These are phyloP conservation scores for Cosmia pyralina DNA, from an alignment of 2,888 invertebrate species.

Conservation along the genomic window DNA sequence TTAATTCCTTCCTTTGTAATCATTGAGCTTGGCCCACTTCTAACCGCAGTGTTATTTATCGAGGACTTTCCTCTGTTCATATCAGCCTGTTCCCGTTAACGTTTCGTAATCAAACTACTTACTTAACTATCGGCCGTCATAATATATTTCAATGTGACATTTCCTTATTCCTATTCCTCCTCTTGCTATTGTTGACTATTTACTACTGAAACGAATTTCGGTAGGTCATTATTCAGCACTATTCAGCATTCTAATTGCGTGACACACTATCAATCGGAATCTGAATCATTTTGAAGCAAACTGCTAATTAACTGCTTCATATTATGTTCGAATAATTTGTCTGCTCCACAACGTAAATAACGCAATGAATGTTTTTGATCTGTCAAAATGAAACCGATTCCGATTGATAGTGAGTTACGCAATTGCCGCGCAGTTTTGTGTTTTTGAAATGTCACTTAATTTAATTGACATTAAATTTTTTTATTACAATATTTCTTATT, in stretches of 20 bases:
- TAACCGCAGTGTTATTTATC: constrained; percentile 9
- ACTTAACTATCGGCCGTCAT: constrained; percentile 21
- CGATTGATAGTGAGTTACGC: too few species aligned
- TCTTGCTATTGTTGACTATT: constrained; percentile 15
- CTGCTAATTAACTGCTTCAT: too few species aligned
- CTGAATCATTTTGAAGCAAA: too few species aligned
- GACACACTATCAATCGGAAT: too few species aligned
- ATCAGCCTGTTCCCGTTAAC: constrained; percentile 44
- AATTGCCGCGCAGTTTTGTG: constrained; percentile 7
- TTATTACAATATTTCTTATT: constrained; percentile 6
- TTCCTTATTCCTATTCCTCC: constrained; percentile 27
- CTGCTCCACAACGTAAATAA: too few species aligned
- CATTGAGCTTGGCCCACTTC: constrained; percentile 30
- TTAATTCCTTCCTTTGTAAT: constrained; percentile 15
- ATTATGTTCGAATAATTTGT: too few species aligned
- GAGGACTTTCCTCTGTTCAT: constrained; percentile 33
- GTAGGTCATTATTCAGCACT: too few species aligned
- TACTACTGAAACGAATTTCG: not conserved
- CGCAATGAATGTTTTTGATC: too few species aligned
- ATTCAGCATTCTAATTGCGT: too few species aligned
- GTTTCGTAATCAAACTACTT: constrained; percentile 48
- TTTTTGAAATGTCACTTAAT: constrained; percentile 11
- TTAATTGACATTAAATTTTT: constrained; percentile 6
- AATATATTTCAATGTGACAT: constrained; percentile 17
- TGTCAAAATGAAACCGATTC: too few species aligned